A percentile compares a stretch with the other conserved stretches of the same genome.
Conservation (phyloP, 2,797 vertebrate species). For the Borostomias antarcticus region DNA sequence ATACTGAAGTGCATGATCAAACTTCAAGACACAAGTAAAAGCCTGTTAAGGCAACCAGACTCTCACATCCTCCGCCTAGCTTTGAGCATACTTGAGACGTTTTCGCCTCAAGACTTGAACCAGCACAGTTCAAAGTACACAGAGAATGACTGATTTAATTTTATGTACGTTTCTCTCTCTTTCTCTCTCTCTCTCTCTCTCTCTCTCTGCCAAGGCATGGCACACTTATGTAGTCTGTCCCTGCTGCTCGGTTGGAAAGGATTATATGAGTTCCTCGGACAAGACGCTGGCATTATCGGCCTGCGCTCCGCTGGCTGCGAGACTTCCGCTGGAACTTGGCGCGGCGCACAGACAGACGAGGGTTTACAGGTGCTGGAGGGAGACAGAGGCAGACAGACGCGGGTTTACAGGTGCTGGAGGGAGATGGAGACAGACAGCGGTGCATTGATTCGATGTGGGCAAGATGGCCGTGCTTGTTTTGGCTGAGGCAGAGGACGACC, state of each 20-base stretch:
- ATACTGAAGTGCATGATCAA: slow-evolving; percentile 44
- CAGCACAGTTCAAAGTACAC: slow-evolving; percentile 71
- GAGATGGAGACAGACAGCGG: slow-evolving; percentile 51
- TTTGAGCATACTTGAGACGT: slow-evolving; percentile 70
- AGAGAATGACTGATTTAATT: slow-evolving; percentile 78
- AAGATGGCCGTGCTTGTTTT: slow-evolving; percentile 64
- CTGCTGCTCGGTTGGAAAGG: slow-evolving; percentile 73
- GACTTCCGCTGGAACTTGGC: slow-evolving; percentile 50
- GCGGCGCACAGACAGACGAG: slow-evolving; percentile 42
- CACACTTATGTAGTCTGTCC: slow-evolving; percentile 68
- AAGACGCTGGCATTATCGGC: slow-evolving; percentile 73
- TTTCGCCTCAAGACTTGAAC: slow-evolving; percentile 69
- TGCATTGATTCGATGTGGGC: slow-evolving; percentile 57
- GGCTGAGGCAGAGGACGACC: slow-evolving; percentile 57
- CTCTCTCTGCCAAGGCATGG: slow-evolving; percentile 68
- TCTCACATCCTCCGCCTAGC: slow-evolving; percentile 64
- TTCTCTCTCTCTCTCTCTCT: slow-evolving; percentile 52
- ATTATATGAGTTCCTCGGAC: slow-evolving; percentile 73
- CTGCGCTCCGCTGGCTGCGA: slow-evolving; percentile 36
- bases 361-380: slow-evolving; percentile 50
- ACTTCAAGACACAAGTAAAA: slow-evolving; percentile 4
- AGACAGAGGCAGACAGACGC: slow-evolving; percentile 52
- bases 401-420: slow-evolving; percentile 52
- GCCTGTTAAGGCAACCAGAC: slow-evolving; percentile 63
- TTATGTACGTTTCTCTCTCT: slow-evolving; percentile 58